Conservation (phyloP, 2,888 invertebrate genomes). For the Rhabditophanes sp. region DNA sequence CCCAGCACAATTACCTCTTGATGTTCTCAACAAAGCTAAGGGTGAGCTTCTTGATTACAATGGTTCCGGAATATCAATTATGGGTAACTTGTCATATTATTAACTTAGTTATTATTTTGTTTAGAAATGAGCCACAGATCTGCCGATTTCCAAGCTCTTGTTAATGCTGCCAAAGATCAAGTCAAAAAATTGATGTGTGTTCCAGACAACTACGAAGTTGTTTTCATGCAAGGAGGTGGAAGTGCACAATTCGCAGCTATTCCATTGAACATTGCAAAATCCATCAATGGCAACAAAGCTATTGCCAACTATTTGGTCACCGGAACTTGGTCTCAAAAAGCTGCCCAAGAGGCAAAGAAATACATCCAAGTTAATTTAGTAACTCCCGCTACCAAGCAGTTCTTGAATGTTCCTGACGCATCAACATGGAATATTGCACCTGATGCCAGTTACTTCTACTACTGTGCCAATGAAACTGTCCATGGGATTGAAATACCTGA, state of each 20-base stretch:
- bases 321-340: constrained; percentile 84
- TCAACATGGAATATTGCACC: constrained; percentile 23
- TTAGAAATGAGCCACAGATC: constrained; percentile 72
- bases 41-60: constrained; percentile 64
- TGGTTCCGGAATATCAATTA: constrained; percentile 67
- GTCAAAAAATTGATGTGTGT: constrained; percentile 52
- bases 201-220: constrained; percentile 76
- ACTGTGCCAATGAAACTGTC: constrained; percentile 92
- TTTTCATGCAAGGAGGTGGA: constrained; percentile 88
- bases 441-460: constrained; percentile 84
- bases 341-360: constrained; percentile 82
- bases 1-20: constrained; percentile 72
- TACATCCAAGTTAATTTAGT: constrained; percentile 67
- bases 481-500: constrained; percentile 57
- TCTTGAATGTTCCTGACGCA: constrained; percentile 21
- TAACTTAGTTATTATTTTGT: constrained; percentile 4
- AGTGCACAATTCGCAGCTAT: constrained; percentile 83
- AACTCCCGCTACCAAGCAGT: constrained; percentile 16
- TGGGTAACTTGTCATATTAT: constrained; percentile 15
- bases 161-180: constrained; percentile 54
- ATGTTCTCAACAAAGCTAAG: constrained; percentile 72
- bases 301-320: constrained; percentile 49
- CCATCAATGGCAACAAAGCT: constrained; percentile 16
- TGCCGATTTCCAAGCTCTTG: constrained; percentile 64
- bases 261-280: constrained; percentile 51